Evolutionary conservation across 2,888 invertebrate species (phyloP), one percentile per base, ranked within the genome.

Genomic region (Lathronympha strigana): DNA sequence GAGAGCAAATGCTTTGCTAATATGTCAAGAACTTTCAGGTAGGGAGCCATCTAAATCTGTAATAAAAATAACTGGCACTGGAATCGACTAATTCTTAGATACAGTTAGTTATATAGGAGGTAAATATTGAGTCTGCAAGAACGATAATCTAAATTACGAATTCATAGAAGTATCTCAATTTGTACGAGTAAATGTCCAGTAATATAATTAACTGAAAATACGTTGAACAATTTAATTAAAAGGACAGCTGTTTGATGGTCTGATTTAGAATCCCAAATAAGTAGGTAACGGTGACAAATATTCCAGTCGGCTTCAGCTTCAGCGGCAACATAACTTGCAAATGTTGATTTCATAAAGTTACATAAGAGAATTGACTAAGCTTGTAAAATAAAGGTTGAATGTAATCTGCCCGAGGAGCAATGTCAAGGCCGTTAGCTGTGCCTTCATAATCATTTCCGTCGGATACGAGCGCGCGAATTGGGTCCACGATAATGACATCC

Each of bases 361-460:
- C n/a, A n/a, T n/a, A n/a, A n/a, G n/a, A n/a, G n/a, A n/a, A n/a
- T n/a, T n/a, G n/a, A n/a, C n/a, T n/a, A 17, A 55, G 1, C 4
- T 31, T 51, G 19, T 25, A 43, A 43, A 21, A 38, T 15, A 47
- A 28, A 2, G 45, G 33, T 38, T 28, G 47, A 47, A 38, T n/a
- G 5, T 54, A 36, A 47, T 36, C 2, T n/a, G 8, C 38, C 25
- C 43, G 40, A 36, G 53, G 17, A 23, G 23, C 23, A 33, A 38
- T 28, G 54, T 54, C 62, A 45, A 47, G 62, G 45, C 15, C 33
- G 17, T 21, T 31, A 13, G 15, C 36, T 1, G 28, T 38, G 38
- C 47, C 58, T 21, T 47, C 19, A n/a, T 58, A 31, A 58, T 58
- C 33, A 58, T 58, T 58, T 47, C 21, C 11, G 23, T 21, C 40